Evolutionary conservation across 92 coral and sea anemone species (phyloP), one percentile per base, ranked within the genome.

Genomic region (Epizoanthus fatuus): DNA sequence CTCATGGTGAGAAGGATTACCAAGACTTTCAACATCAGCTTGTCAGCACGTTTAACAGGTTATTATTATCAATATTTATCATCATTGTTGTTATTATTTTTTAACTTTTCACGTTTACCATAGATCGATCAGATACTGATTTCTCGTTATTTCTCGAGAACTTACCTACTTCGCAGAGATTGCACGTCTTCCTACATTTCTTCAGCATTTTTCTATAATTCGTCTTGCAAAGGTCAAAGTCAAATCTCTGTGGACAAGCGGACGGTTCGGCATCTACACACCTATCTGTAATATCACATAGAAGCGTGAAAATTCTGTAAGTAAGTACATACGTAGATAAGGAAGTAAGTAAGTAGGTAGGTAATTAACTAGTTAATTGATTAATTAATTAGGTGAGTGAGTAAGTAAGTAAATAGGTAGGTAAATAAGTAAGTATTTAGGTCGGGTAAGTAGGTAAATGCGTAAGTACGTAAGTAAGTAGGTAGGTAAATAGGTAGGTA

Each of bases 11-110:
- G 58, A 86, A 60, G 39, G 93, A 90, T 55, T 84, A 53, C 62
- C 58, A 70, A 3, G 66, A 35, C 39, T 65, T 92, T 65, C 89
- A 84, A 42, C 86, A 76, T 19, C 90, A 92, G 54, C 82, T 94
- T 42, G 85, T 90, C 20, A 74, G 72, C 54, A 68, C 66, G 1
- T 92, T 92, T 25, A 94, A 94, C 93, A 94, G 82, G 82, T 77
- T 38, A 42, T 68, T 37, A 59, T 39, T 12, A 14, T 22, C 25
- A 22, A 22, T 22, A 22, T 22, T 22, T 22, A 22, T 22, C 25
- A 22, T 22, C 25, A 22, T 22, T 22, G 25, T 22, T 22, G 25
- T 22, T 22, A 22, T 22, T 0, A 22, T 0, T 22, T 22, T 22
- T 22, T 22, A 22, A 22, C 25, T 22, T 22, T 22, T 22, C 25